Evolutionary conservation across 2,113 vertebrate species (phyloP), one percentile per base, ranked within the genome.

Genomic region (Tragulus kanchil): DNA sequence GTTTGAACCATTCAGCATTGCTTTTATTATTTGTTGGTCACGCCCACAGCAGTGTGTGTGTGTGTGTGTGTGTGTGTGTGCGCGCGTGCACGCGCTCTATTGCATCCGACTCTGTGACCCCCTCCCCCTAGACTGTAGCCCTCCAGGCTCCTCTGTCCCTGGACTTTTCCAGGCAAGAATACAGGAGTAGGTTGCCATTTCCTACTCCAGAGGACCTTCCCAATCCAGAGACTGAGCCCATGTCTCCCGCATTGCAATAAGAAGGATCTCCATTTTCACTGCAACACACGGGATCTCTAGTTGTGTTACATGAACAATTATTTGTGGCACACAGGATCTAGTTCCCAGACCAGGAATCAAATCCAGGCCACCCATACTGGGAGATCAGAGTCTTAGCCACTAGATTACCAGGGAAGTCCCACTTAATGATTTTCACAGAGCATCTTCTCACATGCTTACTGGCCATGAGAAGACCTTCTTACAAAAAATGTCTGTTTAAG

Each of bases 21-120:
- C 58, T 61, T 81, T 86, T 54, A 59, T n/a, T 42, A n/a, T 79
- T 64, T 92, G 54, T 58, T 58, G 71, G 75, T 52, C n/a, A 96
- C 54, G 45, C 79, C 28, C 62, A 65, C 58, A 81, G 14, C 23
- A 28, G 15, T 8, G 36, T 45, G 69, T 45, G 5, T 73, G n/a
- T 67, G 52, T 52, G 52, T 52, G 52, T 52, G 52, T 52, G 52
- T 52, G 52, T 52, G 52, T 52, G 52, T 52, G 52, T 52, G 67
- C 25, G 17, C 42, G 16, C 36, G 21, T 45, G 42, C 21, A 45
- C 42, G 16, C 36, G 21, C 45, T 73, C 21, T 45, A 21, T 73
- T 3, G 0, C 6, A 0, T 45, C 69, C 45, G 69, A 73, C 42
- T 73, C 69, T 73, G 5, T 73, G 21, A 73, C 36, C 36, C 36